These are phyloP conservation scores for Drosophila flavopinicola DNA, from an alignment of 2,888 invertebrate species.

Conservation along the genomic window DNA sequence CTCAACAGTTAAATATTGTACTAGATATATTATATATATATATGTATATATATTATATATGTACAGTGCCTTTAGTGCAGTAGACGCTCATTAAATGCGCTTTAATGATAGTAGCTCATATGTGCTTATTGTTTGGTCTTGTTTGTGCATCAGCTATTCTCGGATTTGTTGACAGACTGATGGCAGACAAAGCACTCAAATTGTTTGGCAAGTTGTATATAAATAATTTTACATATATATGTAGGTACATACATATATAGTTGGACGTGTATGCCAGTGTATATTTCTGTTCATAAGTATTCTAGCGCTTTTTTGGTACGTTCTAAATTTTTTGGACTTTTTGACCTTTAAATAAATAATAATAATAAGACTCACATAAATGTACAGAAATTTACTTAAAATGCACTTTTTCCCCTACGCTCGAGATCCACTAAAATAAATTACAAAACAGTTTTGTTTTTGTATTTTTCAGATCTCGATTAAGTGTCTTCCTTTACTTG, in stretches of 20 bases:
- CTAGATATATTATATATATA: background rate
- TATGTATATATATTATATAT: too few species aligned
- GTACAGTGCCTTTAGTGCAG: too few species aligned
- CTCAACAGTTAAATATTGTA: background rate
- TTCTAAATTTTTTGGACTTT: too few species aligned
- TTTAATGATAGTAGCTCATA: conserved; percentile 8
- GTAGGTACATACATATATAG: background rate
- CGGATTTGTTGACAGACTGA: conserved; percentile 27
- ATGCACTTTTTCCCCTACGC: too few species aligned
- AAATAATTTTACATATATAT: conserved; percentile 12
- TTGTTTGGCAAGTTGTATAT: conserved; percentile 18
- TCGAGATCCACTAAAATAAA: too few species aligned
- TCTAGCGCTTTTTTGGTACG: background rate
- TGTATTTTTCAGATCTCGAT: too few species aligned
- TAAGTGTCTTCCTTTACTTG: background rate
- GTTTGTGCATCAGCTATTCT: conserved; percentile 26
- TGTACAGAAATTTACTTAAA: too few species aligned
- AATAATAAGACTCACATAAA: too few species aligned
- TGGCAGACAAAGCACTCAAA: conserved; percentile 19
- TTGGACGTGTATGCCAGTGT: background rate
- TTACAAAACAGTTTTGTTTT: too few species aligned
- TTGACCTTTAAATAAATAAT: too few species aligned
- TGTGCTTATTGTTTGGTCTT: conserved; percentile 9
- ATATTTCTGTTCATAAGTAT: background rate
- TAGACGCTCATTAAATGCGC: background rate